These are phyloP conservation scores for Chelmon rostratus DNA, from an alignment of 2,797 vertebrate genomes.

Conservation along the genomic window DNA sequence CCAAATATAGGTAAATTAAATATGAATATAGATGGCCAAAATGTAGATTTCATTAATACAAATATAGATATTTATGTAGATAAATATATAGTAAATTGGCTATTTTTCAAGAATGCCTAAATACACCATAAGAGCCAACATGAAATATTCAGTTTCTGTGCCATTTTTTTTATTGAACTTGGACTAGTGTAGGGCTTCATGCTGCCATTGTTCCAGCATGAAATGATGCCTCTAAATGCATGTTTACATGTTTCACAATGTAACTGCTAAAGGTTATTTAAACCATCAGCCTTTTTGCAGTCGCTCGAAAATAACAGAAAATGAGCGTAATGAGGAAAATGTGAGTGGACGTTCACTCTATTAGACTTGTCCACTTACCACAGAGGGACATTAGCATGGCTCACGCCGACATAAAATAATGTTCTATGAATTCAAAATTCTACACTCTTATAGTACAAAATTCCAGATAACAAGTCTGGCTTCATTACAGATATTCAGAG, in stretches of 20 bases:
- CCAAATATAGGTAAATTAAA: too few relatives aligned
- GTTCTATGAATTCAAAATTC: constrained; percentile 30
- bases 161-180: too few relatives aligned
- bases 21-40: too few relatives aligned
- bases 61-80: too few relatives aligned
- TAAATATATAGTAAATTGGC: too few relatives aligned
- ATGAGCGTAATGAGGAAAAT: constrained; percentile 21
- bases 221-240: constrained; percentile 18
- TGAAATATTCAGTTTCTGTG: too few relatives aligned
- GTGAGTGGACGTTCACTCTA: background rate
- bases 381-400: constrained; percentile 23
- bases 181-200: too few relatives aligned
- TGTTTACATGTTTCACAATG: constrained; percentile 26
- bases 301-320: constrained; percentile 27
- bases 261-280: constrained; percentile 29
- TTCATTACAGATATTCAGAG: constrained; percentile 50
- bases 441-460: constrained; percentile 5
- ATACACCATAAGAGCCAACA: too few relatives aligned
- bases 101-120: too few relatives aligned
- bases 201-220: too few relatives aligned
- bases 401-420: constrained; percentile 33
- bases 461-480: constrained; percentile 16
- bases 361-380: constrained; percentile 43
- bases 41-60: too few relatives aligned
- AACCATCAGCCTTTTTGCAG: background rate